Evolutionary conservation across 2,113 vertebrate species (phyloP), one percentile per base, ranked within the genome.

Genomic region (Pterocles gutturalis): DNA sequence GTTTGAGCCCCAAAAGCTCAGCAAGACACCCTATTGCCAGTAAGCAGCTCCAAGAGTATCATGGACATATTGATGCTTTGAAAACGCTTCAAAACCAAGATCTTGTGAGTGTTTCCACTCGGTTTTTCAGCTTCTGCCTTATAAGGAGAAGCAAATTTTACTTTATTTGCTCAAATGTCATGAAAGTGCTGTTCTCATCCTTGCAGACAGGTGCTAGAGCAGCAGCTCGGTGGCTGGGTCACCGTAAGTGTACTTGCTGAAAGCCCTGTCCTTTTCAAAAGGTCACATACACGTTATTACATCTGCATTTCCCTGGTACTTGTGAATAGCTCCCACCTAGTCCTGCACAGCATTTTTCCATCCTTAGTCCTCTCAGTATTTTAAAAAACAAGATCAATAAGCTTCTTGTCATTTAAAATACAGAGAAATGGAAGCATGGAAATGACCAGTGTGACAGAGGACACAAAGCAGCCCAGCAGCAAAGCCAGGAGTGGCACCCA

Each of bases 31-130:
- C 34, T 6, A 10, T 13, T 64, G 58, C 34, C 76, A 76, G 31
- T 6, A 38, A 76, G 34, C 34, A 65, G 34, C 26, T 54, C 41
- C 1, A 1, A 67, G 8, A 14, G 13, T 5, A 38, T 19, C 18
- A 22, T 0, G 9, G 58, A 7, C 26, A 57, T 1, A 22, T 0
- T 4, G 24, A 45, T 36, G 14, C 34, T 89, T 73, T 69, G n/a
- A 69, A 83, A 86, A 41, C 0, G 3, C 6, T 61, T 65, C 26
- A 54, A 41, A 71, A 62, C 9, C 5, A 41, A 73, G 16, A 60
- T 36, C 72, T 62, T 13, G 29, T 14, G 38, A 29, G 8, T 5
- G 7, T 34, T 85, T 64, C 57, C 70, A 55, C 33, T 2, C 24
- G 7, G 38, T 31, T 57, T 48, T 72, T 83, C 11, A 36, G 48